These are phyloP conservation scores for Eulimnadia texana DNA, from an alignment of 1,140 invertebrate species.

Conservation along the genomic window DNA sequence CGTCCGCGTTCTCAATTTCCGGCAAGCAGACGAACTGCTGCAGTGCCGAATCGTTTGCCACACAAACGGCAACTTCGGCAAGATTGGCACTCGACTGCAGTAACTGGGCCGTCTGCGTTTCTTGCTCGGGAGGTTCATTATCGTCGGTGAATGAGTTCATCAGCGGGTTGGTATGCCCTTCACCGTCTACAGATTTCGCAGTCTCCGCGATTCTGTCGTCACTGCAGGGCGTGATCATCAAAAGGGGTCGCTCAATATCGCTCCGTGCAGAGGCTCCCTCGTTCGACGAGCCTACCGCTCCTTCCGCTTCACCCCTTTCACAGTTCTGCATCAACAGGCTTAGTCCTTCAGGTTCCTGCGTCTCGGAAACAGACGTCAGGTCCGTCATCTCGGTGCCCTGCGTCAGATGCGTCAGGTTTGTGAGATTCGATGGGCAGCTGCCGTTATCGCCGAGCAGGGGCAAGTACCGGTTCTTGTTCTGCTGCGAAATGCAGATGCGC, in stretches of 20 bases:
- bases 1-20: not conserved
- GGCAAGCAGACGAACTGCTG: not conserved
- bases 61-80: no score
- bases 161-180: constrained; percentile 7
- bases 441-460: not conserved
- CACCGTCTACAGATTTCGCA: not conserved
- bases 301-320: constrained; percentile 3
- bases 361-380: not conserved
- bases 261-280: not conserved
- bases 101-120: not conserved
- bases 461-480: constrained; percentile 5
- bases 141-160: constrained; percentile 8
- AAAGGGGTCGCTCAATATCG: constrained; percentile 1
- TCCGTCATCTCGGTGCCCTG: constrained; percentile 2
- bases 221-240: constrained; percentile 2
- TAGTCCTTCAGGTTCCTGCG: not conserved
- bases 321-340: not conserved
- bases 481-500: not conserved
- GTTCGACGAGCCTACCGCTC: not conserved
- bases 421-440: constrained; percentile 8
- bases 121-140: not conserved
- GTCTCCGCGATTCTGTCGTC: constrained; percentile 3
- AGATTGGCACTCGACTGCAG: not conserved
- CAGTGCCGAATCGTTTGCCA: no score
- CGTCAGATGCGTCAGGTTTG: not conserved